Evolutionary conservation across 1,140 invertebrate species (phyloP), one percentile per base, ranked within the genome.

Genomic region (Diachasma alloeum): DNA sequence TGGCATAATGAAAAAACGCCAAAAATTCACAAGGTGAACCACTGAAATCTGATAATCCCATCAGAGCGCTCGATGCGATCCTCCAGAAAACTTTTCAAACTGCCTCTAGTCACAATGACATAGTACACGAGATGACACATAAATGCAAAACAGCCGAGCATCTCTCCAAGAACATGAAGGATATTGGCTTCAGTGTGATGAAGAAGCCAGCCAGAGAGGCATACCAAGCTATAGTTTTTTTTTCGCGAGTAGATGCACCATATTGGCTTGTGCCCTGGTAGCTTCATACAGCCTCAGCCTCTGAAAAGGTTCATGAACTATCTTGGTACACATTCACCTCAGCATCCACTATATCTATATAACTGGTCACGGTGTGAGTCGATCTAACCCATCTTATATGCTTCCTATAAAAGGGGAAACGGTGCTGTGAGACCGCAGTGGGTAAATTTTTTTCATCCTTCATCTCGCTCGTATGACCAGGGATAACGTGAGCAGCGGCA

Each of bases 371-470:
- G 17, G 56, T 59, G 9, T 59, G 24, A 59, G 53, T 22, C 24
- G 56, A 59, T 59, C 24, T 66, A 66, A 26, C 59, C 22, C 26
- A 31, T 31, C 26, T 66, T 66, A 31, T 66, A 31, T 66, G 22
- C 24, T 66, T 66, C 31, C 31, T 31, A 31, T 66, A 66, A 66
- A 66, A 31, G 22, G 26, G 22, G 26, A 66, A 66, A 31, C 11
- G 22, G 22, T 11, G 31, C 31, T 31, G 31, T 56, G 24, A 68
- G 66, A 68, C 36, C n/a, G 17, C 59, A 68, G 36, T 68, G 66
- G 17, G 66, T 68, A 37, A 68, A 68, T 68, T 68, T 68, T 68
- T 68, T 37, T 19, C n/a, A 68, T 15, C 36, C 66, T 36, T 68
- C 66, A 68, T 68, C 13, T 37, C 31, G n/a, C 36, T 37, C 36